phyloP scores from a whole-genome alignment of 2,113 vertebrate genomes.

The Eretmochelys imbricata region DNA sequence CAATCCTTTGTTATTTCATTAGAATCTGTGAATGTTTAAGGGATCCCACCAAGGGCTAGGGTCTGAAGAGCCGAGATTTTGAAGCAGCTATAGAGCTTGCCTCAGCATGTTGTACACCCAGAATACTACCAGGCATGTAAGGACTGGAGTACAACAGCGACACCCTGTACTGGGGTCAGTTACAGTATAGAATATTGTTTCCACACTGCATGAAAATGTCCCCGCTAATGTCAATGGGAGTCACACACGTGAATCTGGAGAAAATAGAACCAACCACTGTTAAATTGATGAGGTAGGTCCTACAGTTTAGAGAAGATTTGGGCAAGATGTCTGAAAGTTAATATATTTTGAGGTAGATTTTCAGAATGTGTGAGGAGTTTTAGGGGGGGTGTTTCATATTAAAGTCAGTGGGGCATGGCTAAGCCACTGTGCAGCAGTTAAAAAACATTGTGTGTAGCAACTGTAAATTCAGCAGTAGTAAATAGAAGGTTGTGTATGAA shows the following conservation, averaged over 20 bases:
- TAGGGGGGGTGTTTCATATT: neutral
- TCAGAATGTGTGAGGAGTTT: neutral
- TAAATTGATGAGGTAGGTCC: neutral
- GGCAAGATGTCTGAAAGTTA: neutral
- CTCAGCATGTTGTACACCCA: neutral
- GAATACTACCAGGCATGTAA: neutral
- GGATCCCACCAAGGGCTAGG: neutral
- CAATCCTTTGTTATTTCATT: neutral
- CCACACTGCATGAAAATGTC: neutral
- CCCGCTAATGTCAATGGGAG: neutral
- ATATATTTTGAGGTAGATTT: neutral
- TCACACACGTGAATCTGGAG: neutral
- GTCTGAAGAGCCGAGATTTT: rapidly evolving
- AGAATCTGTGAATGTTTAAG: neutral
- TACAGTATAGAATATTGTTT: neutral
- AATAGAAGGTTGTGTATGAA: neutral
- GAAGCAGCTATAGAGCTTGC: neutral
- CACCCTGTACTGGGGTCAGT: neutral
- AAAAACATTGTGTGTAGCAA: neutral
- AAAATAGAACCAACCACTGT: neutral
- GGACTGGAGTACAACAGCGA: neutral
- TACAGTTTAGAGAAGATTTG: neutral
- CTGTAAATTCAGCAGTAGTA: neutral
- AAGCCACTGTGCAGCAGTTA: neutral
- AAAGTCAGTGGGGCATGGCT: neutral